Evolutionary conservation across 2,888 invertebrate genomes (phyloP), one percentile per base, ranked within the genome.

Genomic region (Bunonema sp.): DNA sequence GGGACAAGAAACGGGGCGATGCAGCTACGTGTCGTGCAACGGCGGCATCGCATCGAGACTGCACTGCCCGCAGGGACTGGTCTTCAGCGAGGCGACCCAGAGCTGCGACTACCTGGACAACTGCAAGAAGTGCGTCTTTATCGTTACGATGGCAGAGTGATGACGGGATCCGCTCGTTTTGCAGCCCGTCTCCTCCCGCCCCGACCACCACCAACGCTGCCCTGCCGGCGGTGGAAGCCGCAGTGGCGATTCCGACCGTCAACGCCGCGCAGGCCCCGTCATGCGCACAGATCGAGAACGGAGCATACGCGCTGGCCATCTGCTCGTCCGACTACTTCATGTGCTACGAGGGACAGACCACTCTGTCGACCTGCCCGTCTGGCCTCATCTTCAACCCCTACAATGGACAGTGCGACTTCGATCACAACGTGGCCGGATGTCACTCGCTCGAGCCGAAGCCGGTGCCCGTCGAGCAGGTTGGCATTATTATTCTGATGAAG

Each of bases 361-460:
- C 29, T 30, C 4, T 37, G 38, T 44, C 20, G 15, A 39, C 26
- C 8, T 54, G 54, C 34, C 48, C 48, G 22, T 35, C n/a, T 15
- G 40, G 15, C 8, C 43, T 54, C 5, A 40, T 47, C 16, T 54
- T 37, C 47, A 54, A 52, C 28, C 36, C 47, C n/a, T 48, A 49
- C 37, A 34, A 24, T 8, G 45, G 43, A 34, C 36, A 40, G n/a
- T 54, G 54, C 36, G 54, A 54, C 38, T 46, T 47, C 37, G n/a
- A 20, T 10, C 5, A 16, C 5, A 41, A 42, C 32, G 39, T 45
- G 34, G 26, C 26, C n/a, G n/a, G n/a, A n/a, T n/a, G n/a, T n/a
- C n/a, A n/a, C n/a, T n/a, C n/a, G n/a, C n/a, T n/a, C n/a, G n/a
- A n/a, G n/a, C n/a, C n/a, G n/a, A n/a, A n/a, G n/a, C n/a, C n/a